Evolutionary conservation across 1,140 invertebrate genomes (phyloP), one percentile per base, ranked within the genome.

Genomic region (Solen grandis): DNA sequence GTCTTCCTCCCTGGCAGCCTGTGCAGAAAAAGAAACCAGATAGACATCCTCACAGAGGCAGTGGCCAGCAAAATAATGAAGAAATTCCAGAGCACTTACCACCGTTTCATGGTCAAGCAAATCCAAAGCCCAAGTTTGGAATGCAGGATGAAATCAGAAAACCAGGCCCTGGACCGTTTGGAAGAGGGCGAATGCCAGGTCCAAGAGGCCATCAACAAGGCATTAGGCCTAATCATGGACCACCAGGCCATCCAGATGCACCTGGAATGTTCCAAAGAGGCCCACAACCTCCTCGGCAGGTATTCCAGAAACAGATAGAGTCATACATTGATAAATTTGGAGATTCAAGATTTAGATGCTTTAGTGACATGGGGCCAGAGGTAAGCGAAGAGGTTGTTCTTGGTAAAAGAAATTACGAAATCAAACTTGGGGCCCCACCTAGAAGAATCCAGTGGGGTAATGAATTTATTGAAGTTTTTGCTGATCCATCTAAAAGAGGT

Each of bases 351-450:
- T 84, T 74, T 66, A 52, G 62, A 54, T 77, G 78, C 33, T 76
- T 80, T 70, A 46, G 36, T 22, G 79, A 80, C 41, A 69, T 79
- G 52, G 75, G 78, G 16, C 74, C 75, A 31, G 82, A 86, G 38
- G 70, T 84, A 19, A 81, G 50, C 22, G 88, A 90, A 77, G 88
- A 90, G 69, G 81, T 91, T 82, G 87, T 91, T 50, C 86, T 91
- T 77, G 90, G 90, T 81, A 85, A 85, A 19, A 88, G 86, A 74
- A 86, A 87, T 38, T 91, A 82, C 85, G 86, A 87, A 72, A 78
- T 91, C 3, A 84, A 80, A 60, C 69, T 88, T 54, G 88, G 86
- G 19, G 82, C 70, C 27, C 83, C 84, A 36, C 82, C 85, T 22
- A 84, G 85, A 41, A 85, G 81, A 25, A 83, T 92, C 22, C 29